phyloP scores from a whole-genome alignment of 2,113 vertebrate species.

The Pheucticus melanocephalus region DNA sequence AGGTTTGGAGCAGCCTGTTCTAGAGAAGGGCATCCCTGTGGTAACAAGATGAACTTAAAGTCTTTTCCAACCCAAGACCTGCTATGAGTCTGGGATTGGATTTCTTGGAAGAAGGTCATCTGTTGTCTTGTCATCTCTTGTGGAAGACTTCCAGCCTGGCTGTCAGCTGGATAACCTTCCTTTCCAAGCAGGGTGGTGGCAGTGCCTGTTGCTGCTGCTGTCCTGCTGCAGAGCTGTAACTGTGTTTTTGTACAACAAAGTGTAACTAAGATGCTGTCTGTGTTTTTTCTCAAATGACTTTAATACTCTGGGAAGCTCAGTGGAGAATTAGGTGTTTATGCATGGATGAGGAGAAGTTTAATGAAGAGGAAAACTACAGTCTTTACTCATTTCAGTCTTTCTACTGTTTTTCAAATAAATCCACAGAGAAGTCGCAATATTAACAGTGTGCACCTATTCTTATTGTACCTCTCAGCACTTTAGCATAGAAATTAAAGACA shows the following conservation, averaged over 20 bases:
- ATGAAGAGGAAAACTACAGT: constrained; percentile 62
- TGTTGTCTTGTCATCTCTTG: not conserved
- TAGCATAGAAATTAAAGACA: not conserved
- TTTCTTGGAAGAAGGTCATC: not conserved
- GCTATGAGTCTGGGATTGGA: not conserved
- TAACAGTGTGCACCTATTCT: constrained; percentile 26
- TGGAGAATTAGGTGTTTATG: constrained; percentile 65
- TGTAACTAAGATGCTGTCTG: constrained; percentile 24
- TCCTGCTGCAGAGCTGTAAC: not conserved
- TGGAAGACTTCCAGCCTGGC: not conserved
- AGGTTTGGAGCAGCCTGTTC: not conserved
- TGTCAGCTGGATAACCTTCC: not conserved
- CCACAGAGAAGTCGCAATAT: not conserved
- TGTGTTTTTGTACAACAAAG: constrained; percentile 9
- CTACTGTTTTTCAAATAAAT: constrained; percentile 43
- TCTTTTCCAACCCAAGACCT: not conserved
- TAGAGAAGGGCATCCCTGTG: not conserved
- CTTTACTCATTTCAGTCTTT: constrained; percentile 52
- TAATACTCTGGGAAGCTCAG: constrained; percentile 21
- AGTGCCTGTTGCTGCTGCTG: not conserved
- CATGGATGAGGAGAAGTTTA: constrained; percentile 53
- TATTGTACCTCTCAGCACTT: not conserved
- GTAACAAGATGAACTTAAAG: not conserved
- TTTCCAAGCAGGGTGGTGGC: not conserved
- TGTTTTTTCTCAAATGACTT: constrained; percentile 29